These are phyloP conservation scores for Lemur catta DNA, from an alignment of 2,797 vertebrate genomes.

Conservation along the genomic window DNA sequence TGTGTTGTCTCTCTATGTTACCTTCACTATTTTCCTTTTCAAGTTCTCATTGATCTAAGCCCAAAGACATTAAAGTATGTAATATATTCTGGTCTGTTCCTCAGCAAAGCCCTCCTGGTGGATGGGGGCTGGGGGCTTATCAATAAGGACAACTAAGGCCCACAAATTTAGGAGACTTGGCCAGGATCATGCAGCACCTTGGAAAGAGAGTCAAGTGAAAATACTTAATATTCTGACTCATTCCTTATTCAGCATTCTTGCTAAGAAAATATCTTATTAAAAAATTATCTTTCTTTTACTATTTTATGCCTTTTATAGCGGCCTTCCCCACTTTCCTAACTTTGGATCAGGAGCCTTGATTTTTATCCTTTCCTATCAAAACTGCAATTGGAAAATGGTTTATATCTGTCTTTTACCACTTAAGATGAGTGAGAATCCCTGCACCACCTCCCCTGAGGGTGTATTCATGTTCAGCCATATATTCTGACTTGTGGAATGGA, in stretches of 20 bases:
- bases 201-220: background rate
- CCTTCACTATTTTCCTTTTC: slow-evolving; percentile 65
- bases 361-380: slow-evolving; percentile 55
- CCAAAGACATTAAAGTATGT: slow-evolving; percentile 58
- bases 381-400: slow-evolving; percentile 36
- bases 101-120: background rate
- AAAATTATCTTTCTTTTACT: background rate
- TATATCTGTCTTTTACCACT: slow-evolving; percentile 50
- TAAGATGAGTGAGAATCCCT: slow-evolving; percentile 33
- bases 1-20: slow-evolving; percentile 64
- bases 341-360: background rate
- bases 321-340: background rate
- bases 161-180: background rate
- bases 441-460: background rate
- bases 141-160: background rate
- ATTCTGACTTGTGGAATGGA: background rate
- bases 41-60: slow-evolving; percentile 70
- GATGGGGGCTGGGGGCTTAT: background rate
- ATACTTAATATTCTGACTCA: background rate
- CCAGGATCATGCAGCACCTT: background rate
- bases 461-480: background rate
- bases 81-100: slow-evolving; percentile 47
- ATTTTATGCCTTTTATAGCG: slow-evolving; percentile 13
- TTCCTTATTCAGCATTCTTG: background rate
- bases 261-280: slow-evolving; percentile 3